phyloP scores from a whole-genome alignment of 2,888 invertebrate genomes.

The Epinotia bilunana region DNA sequence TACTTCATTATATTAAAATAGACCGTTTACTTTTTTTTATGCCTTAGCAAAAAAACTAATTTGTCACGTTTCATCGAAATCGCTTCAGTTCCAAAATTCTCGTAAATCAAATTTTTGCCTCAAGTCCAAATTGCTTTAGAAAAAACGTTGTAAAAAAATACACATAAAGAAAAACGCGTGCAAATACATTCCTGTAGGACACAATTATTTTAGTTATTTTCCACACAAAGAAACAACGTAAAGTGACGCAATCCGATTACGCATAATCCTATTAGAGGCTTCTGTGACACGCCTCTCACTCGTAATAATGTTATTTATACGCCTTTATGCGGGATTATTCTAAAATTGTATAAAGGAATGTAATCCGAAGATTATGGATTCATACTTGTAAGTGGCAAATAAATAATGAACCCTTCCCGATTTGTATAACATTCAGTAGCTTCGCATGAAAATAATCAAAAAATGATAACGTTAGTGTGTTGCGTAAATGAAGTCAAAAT shows the following conservation, averaged over 20 bases:
- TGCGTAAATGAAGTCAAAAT: neutral
- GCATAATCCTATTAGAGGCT: conserved; percentile 37
- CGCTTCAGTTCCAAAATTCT: too few species aligned
- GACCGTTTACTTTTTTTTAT: too few species aligned
- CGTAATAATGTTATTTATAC: conserved; percentile 30
- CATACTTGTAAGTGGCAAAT: neutral
- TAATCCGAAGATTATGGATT: conserved; percentile 1
- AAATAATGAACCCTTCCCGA: neutral
- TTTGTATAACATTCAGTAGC: neutral
- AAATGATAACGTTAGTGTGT: neutral
- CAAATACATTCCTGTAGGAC: conserved; percentile 11
- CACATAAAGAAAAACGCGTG: neutral
- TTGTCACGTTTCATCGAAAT: too few species aligned
- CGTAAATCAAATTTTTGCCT: neutral
- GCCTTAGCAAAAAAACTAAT: too few species aligned
- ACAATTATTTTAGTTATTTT: conserved; percentile 30
- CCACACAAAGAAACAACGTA: conserved; percentile 37
- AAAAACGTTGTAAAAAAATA: neutral
- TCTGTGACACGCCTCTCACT: conserved; percentile 28
- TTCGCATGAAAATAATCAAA: neutral
- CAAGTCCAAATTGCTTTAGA: neutral
- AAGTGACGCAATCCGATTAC: conserved; percentile 41
- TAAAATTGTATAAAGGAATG: conserved; percentile 21
- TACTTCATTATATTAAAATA: too few species aligned
- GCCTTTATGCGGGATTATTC: conserved; percentile 30